Conservation (phyloP, 2,888 invertebrate species). For the Lomographa bimaculata region DNA sequence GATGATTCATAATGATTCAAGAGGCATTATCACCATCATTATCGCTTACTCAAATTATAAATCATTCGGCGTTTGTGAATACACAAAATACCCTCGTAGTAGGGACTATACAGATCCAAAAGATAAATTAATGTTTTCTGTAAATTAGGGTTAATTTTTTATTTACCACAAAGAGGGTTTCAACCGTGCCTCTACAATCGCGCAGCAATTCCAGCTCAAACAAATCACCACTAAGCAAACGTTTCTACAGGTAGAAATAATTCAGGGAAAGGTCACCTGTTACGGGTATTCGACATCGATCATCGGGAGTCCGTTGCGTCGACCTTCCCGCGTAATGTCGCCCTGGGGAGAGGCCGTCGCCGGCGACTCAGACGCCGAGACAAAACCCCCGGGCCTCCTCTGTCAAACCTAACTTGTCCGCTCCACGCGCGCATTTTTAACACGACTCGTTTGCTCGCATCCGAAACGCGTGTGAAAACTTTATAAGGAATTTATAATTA, state of each 20-base stretch:
- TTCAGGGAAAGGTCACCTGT: conserved; percentile 82
- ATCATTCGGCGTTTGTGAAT: conserved; percentile 23
- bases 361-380: conserved; percentile 60
- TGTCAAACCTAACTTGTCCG: conserved; percentile 67
- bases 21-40: conserved; percentile 17
- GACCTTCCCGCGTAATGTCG: conserved; percentile 75
- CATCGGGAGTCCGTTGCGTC: conserved; percentile 77
- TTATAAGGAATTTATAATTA: conserved; percentile 74
- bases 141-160: conserved; percentile 40
- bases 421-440: conserved; percentile 60
- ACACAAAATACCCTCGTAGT: conserved; percentile 36
- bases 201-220: conserved; percentile 69
- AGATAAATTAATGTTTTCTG: conserved; percentile 44
- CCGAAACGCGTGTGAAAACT: conserved; percentile 62
- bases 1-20: conserved; percentile 13
- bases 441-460: conserved; percentile 45
- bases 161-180: conserved; percentile 51
- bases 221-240: conserved; percentile 80
- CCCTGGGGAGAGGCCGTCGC: conserved; percentile 68
- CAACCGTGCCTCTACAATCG: conserved; percentile 53
- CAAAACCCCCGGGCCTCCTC: conserved; percentile 63
- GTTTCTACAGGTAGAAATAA: conserved; percentile 80
- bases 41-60: conserved; percentile 22
- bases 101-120: conserved; percentile 45
- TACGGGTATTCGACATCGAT: conserved; percentile 81